A percentile compares a stretch with the other conserved stretches of the same genome.
Conservation (phyloP, 2,797 vertebrate genomes). For the Merluccius polli region DNA sequence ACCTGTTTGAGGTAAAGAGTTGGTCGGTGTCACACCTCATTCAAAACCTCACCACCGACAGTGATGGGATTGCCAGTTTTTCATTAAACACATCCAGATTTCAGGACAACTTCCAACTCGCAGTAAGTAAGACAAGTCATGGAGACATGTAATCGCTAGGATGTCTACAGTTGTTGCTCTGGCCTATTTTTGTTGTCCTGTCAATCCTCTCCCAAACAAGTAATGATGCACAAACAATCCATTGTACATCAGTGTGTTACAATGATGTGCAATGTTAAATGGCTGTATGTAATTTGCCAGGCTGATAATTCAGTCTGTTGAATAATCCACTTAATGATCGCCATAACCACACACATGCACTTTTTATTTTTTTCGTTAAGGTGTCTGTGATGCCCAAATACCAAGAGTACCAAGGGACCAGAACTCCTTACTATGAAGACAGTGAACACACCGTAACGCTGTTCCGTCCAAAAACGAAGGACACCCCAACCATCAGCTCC, state of each 20-base stretch:
- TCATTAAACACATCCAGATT: constrained; percentile 34
- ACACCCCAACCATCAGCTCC: constrained; percentile 51
- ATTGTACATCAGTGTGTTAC: not conserved
- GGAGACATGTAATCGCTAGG: not conserved
- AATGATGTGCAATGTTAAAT: not conserved
- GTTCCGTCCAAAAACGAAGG: constrained; percentile 11
- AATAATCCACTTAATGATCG: not conserved
- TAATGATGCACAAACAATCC: not conserved
- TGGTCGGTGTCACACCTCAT: constrained; percentile 19
- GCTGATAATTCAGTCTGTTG: not conserved
- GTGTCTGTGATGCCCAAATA: not conserved
- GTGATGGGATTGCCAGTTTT: constrained; percentile 56
- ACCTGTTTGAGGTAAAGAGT: constrained; percentile 43
- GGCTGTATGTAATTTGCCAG: not conserved
- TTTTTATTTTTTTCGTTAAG: constrained; percentile 32
- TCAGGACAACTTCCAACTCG: constrained; percentile 18
- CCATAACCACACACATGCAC: not conserved
- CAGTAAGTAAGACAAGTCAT: constrained; percentile 31
- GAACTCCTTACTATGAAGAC: not conserved
- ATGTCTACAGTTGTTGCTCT: not conserved
- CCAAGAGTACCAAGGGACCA: fast-evolving
- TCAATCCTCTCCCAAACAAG: not conserved
- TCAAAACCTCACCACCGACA: constrained; percentile 61
- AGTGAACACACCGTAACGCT: not conserved
- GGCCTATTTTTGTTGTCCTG: not conserved